These are phyloP conservation scores for Taxidea taxus DNA, from an alignment of 2,113 vertebrate species.

Conservation along the genomic window DNA sequence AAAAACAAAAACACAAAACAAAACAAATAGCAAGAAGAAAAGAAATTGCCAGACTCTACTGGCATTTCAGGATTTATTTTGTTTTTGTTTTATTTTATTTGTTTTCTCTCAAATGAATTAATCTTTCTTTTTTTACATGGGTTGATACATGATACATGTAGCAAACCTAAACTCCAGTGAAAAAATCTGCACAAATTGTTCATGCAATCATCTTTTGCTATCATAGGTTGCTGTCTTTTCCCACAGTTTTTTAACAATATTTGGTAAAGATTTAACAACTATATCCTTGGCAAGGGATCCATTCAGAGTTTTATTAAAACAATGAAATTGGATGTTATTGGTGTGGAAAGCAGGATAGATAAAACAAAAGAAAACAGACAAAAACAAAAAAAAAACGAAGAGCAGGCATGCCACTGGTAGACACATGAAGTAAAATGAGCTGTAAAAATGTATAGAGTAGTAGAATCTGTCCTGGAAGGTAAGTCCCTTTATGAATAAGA, in stretches of 20 bases:
- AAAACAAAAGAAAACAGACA: not conserved
- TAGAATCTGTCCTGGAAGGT: not conserved
- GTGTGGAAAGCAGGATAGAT: not conserved
- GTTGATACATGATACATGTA: not conserved
- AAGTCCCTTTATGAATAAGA: not conserved
- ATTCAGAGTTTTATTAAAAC: not conserved
- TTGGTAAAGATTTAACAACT: conserved; percentile 21
- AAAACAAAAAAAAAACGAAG: not conserved
- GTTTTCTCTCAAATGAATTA: not conserved
- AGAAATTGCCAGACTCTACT: not conserved
- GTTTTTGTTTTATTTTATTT: not conserved
- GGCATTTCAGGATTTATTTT: not conserved
- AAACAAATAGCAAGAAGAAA: not conserved
- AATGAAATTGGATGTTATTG: not conserved
- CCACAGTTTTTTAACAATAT: not conserved
- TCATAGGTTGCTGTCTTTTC: not conserved
- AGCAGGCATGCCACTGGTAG: not conserved
- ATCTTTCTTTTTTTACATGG: not conserved
- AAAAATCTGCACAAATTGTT: not conserved
- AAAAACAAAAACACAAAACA: no score
- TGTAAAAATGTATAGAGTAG: not conserved
- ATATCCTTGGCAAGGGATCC: not conserved
- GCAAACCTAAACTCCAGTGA: not conserved
- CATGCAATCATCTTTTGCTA: not conserved
- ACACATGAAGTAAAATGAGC: not conserved